These are phyloP conservation scores for Lithophane socia DNA, from an alignment of 2,888 invertebrate genomes.

Conservation along the genomic window DNA sequence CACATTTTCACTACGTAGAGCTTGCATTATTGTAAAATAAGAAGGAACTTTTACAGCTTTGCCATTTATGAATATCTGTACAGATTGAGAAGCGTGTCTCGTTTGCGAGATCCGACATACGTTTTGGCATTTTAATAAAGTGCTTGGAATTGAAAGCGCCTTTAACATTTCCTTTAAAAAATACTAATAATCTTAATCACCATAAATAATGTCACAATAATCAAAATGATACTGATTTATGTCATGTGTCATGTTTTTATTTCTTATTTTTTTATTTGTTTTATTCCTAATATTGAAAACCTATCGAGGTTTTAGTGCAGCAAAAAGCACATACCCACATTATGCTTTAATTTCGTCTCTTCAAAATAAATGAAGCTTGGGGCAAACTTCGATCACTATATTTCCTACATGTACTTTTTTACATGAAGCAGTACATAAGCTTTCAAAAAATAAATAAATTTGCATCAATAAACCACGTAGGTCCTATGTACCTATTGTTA, in stretches of 20 bases:
- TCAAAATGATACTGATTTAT: background rate
- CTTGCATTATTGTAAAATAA: conserved; percentile 97
- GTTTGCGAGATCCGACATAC: conserved; percentile 59
- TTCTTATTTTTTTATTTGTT: background rate
- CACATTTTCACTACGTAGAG: conserved; percentile 75
- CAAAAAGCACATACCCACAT: background rate
- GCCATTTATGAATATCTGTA: conserved; percentile 98
- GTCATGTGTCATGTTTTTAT: conserved; percentile 5
- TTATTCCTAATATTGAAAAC: background rate
- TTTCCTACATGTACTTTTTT: background rate
- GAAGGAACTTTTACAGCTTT: conserved; percentile 97
- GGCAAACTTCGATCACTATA: background rate
- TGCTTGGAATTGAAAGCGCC: conserved; percentile 61
- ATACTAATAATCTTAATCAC: conserved; percentile 1
- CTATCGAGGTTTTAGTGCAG: conserved; percentile 17
- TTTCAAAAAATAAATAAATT: too few species aligned
- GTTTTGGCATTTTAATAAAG: conserved; percentile 66
- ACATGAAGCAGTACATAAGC: too few species aligned
- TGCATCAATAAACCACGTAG: too few species aligned
- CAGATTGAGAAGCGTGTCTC: conserved; percentile 45
- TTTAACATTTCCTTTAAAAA: conserved; percentile 72
- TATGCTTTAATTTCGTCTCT: background rate
- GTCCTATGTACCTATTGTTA: background rate
- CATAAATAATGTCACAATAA: conserved; percentile 6
- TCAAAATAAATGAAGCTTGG: background rate